Evolutionary conservation across 2,113 vertebrate genomes (phyloP).

Genomic region (Phyllostomus hastatus): DNA sequence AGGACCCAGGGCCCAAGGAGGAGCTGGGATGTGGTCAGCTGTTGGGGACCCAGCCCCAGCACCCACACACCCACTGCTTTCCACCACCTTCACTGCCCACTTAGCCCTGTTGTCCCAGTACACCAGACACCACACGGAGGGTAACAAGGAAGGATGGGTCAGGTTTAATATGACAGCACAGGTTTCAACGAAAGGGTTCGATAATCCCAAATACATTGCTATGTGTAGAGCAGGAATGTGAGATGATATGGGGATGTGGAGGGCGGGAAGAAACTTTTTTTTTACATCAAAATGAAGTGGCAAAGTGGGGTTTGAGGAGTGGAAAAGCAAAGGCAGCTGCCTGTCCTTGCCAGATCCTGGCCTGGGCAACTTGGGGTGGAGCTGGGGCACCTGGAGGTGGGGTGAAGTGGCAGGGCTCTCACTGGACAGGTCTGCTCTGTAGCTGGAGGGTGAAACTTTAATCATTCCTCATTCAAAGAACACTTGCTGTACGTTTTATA

Average conservation of each 20-base stretch:
- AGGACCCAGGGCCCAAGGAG: background rate
- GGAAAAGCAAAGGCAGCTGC: background rate
- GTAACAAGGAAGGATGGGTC: background rate
- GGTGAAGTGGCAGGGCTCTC: background rate
- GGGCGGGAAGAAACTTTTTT: background rate
- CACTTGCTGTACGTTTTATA: background rate
- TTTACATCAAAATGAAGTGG: background rate
- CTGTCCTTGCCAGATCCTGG: background rate
- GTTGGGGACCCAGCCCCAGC: too few relatives aligned
- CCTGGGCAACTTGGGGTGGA: background rate
- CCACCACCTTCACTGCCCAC: background rate
- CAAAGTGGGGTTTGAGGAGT: background rate
- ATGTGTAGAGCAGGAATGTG: background rate
- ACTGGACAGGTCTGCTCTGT: background rate
- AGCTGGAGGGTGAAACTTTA: background rate
- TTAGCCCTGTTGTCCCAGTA: background rate
- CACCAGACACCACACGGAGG: background rate
- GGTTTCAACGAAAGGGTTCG: background rate
- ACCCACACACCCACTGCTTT: background rate
- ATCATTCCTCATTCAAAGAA: background rate
- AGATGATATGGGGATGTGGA: background rate
- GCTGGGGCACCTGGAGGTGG: background rate
- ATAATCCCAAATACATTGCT: background rate
- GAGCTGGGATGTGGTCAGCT: background rate
- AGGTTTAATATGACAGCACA: background rate